phyloP scores from a whole-genome alignment of 1,140 invertebrate genomes.

The Musca domestica region DNA sequence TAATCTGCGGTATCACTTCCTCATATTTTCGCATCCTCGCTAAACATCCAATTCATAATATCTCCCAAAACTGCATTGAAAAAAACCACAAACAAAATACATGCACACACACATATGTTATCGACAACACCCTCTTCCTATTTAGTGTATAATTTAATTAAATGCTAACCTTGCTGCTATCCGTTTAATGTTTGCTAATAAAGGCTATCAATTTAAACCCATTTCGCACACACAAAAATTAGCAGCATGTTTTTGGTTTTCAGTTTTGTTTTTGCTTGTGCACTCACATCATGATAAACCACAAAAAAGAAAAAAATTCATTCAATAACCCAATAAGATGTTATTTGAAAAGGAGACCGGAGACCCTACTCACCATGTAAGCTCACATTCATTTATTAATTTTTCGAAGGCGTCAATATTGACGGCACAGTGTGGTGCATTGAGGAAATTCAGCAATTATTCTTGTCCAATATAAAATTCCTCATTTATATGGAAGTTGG shows the following conservation, averaged over 20 bases:
- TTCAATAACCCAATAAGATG: no score
- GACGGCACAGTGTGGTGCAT: no score
- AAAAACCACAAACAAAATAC: no score
- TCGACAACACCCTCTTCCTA: slow-evolving; percentile 20
- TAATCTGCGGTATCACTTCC: no score
- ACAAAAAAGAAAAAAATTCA: neutral
- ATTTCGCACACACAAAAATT: slow-evolving; percentile 14
- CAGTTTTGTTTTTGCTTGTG: neutral
- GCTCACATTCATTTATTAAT: no score
- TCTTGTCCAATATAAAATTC: no score
- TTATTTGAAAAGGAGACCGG: no score
- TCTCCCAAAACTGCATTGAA: neutral
- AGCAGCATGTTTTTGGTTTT: slow-evolving; percentile 24
- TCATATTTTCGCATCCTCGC: neutral
- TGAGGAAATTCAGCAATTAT: no score
- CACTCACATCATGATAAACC: slow-evolving; percentile 2
- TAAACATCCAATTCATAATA: slow-evolving; percentile 12
- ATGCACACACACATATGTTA: slow-evolving; percentile 1
- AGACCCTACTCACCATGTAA: no score
- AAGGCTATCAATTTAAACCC: slow-evolving; percentile 17
- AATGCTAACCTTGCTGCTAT: slow-evolving; percentile 20
- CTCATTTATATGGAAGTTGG: no score
- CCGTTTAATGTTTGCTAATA: slow-evolving; percentile 22
- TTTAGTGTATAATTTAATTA: slow-evolving; percentile 21
- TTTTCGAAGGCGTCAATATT: no score